phyloP scores from a whole-genome alignment of 2,113 vertebrate species.

The Bubalus kerabau region DNA sequence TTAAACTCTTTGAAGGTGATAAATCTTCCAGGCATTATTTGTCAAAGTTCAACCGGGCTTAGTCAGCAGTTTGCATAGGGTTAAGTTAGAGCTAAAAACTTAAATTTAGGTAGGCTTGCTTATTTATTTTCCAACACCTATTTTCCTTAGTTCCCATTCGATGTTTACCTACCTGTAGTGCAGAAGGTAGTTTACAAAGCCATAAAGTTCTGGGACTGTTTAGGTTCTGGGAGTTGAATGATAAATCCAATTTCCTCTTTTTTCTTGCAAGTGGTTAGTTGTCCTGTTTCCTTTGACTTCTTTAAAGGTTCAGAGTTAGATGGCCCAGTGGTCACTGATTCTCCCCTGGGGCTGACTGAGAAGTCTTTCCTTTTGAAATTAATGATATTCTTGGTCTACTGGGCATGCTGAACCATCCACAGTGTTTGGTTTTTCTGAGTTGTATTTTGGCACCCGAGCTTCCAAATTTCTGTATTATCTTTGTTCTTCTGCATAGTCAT shows the following conservation, averaged over 20 bases:
- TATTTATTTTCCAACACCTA: background rate
- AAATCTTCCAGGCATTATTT: background rate
- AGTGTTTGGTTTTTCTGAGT: background rate
- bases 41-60: background rate
- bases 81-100: background rate
- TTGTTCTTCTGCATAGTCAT: constrained; percentile 29
- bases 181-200: background rate
- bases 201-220: background rate
- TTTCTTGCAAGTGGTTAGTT: background rate
- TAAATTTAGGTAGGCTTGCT: constrained; percentile 5
- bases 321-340: background rate
- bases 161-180: background rate
- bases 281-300: background rate
- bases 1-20: background rate
- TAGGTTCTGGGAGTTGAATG: background rate
- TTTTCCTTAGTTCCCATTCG: constrained; percentile 8
- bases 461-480: constrained; percentile 27
- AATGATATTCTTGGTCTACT: background rate
- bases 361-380: background rate
- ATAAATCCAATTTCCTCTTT: background rate
- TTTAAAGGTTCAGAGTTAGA: background rate
- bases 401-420: background rate
- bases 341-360: background rate
- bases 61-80: background rate
- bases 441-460: background rate